A percentile compares a stretch with the other conserved stretches of the same genome.
Conservation (phyloP, 2,888 invertebrate species). For the Limnephilus lunatus region DNA sequence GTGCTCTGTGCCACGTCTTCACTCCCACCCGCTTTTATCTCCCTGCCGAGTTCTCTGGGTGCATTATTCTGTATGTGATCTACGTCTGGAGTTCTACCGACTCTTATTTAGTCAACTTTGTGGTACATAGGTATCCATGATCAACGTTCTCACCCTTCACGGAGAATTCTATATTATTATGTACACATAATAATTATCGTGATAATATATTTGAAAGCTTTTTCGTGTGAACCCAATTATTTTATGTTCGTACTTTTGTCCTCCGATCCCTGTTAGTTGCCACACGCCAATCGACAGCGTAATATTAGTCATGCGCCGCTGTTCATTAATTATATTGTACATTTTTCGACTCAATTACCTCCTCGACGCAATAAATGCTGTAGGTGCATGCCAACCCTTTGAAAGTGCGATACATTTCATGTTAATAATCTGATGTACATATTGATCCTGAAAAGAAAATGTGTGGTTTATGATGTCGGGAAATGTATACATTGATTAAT, state of each 20-base stretch:
- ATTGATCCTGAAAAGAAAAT: no score
- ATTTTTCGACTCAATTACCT: not conserved
- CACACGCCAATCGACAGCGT: not conserved
- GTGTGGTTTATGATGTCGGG: no score
- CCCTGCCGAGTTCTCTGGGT: not conserved
- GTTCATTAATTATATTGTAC: not conserved
- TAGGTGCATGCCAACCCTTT: not conserved
- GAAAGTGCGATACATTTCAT: not conserved
- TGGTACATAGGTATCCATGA: not conserved
- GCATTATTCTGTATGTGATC: not conserved
- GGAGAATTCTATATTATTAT: not conserved
- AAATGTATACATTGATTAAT: not conserved
- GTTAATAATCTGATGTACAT: not conserved
- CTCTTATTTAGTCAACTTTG: not conserved
- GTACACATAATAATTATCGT: not conserved
- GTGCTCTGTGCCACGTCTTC: not conserved
- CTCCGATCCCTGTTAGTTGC: not conserved
- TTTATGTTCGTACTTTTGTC: not conserved
- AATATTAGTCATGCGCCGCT: not conserved
- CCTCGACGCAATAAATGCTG: not conserved
- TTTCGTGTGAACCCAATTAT: constrained; percentile 23
- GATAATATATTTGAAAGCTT: constrained; percentile 15
- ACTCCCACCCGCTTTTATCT: not conserved
- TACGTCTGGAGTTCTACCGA: not conserved
- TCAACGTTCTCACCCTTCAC: not conserved